Evolutionary conservation across 2,888 invertebrate genomes (phyloP).

Genomic region (Acronicta alni): DNA sequence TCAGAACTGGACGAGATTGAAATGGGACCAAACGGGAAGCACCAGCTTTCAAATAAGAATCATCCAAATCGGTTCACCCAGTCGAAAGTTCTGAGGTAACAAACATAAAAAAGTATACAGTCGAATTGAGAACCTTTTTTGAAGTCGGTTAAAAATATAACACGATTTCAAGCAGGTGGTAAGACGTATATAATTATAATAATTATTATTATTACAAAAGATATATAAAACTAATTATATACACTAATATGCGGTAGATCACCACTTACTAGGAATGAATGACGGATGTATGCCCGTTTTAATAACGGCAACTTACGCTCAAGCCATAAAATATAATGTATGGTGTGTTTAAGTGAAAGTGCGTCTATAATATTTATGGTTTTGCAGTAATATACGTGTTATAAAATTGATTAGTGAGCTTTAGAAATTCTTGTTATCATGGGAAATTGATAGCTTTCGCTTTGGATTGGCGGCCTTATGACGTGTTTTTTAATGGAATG

Average conservation of each 20-base stretch:
- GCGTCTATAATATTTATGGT: slow-evolving; percentile 26
- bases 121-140: no score
- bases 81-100: no score
- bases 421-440: slow-evolving; percentile 41
- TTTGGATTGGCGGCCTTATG: slow-evolving; percentile 8
- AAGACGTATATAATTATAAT: no score
- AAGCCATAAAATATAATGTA: slow-evolving; percentile 37
- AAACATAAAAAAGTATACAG: no score
- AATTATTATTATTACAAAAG: no score
- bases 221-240: no score
- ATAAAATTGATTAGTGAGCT: slow-evolving; percentile 52
- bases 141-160: no score
- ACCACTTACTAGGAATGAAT: slow-evolving; percentile 13
- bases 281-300: slow-evolving; percentile 17
- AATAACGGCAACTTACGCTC: slow-evolving; percentile 15
- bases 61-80: no score
- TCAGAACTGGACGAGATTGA: no score
- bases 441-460: slow-evolving; percentile 44
- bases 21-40: no score
- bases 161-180: no score
- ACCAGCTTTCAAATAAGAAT: no score
- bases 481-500: background rate
- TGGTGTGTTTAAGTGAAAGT: slow-evolving; percentile 51
- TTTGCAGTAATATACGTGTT: slow-evolving; percentile 30
- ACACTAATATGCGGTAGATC: slow-evolving; percentile 5